Evolutionary conservation across 2,888 invertebrate genomes (phyloP), one percentile per base, ranked within the genome.

Genomic region (Plagodis dolabraria): DNA sequence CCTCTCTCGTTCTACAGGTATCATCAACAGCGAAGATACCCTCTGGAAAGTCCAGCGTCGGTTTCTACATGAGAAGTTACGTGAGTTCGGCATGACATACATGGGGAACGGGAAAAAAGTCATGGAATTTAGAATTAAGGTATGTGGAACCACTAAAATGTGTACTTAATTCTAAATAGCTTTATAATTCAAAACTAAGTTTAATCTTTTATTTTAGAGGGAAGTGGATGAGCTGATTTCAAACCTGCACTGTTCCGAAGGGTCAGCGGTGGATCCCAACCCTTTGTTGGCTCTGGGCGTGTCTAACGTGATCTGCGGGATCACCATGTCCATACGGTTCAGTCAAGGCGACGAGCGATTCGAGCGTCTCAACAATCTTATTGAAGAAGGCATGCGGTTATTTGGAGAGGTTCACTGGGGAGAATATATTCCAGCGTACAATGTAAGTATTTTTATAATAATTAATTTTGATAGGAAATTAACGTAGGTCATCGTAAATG

Each of bases 1-100:
- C 83, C 83, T 82, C 75, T 81, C 74, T 83, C 77, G 68, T 77
- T 53, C 80, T 87, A 51, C 93, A 98, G 98, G 98, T 72, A 96
- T 98, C 73, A 95, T 98, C 79, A 98, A 98, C 86, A 96, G 97
- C 74, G 96, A 96, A 70, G 98, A 98, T 64, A 95, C 95, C 69
- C 92, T 98, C 74, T 98, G 98, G 98, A 97, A 97, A 85, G 97
- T 96, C 75, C 98, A 98, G 83, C 94, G 98, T 60, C 94, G 96
- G 68, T 98, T 98, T 88, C 93, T 98, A 53, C 97, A 98, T 81
- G 96, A 97, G 71, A 96, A 97, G 72, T 93, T 98, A 2, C 94
- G 97, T 22, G 95, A 95, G 72, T 97, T 98, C 76, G 98, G 98
- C 53, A 97, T 98, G 96, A 97, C 97, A 59, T 96, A 96, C 84